Percentiles rank a stretch among this genome's conserved stretches.
phyloP scores from a whole-genome alignment of 2,797 vertebrate genomes.

The Aplochiton taeniatus region DNA sequence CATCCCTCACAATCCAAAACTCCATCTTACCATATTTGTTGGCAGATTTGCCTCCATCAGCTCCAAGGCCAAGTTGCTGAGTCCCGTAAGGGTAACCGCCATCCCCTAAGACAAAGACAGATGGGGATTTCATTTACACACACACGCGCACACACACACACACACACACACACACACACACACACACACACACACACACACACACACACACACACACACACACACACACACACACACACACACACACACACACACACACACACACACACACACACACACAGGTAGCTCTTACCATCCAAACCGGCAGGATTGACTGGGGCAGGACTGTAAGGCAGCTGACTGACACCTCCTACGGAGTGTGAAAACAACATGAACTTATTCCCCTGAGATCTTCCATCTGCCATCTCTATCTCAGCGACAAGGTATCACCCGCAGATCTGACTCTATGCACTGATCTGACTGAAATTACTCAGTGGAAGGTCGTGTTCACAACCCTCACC shows the following conservation, averaged over 20 bases:
- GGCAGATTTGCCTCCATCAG: constrained; percentile 63
- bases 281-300: constrained; percentile 66
- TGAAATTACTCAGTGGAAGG: constrained; percentile 32
- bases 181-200: constrained; percentile 13
- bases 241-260: constrained; percentile 21
- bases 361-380: constrained; percentile 1
- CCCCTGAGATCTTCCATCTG: constrained; percentile 11
- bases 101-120: constrained; percentile 53
- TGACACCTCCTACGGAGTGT: constrained; percentile 46
- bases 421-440: background rate
- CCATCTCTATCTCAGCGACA: background rate
- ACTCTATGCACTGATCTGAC: background rate
- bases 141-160: background rate
- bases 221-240: constrained; percentile 7
- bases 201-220: background rate
- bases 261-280: constrained; percentile 4
- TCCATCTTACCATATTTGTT: constrained; percentile 72
- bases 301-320: constrained; percentile 66
- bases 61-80: constrained; percentile 64
- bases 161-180: constrained; percentile 3
- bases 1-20: background rate
- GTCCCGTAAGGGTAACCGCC: constrained; percentile 64
- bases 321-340: constrained; percentile 66
- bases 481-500: constrained; percentile 43
- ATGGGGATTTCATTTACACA: background rate